phyloP scores from a whole-genome alignment of 2,113 vertebrate species.

The Nothoprocta pentlandii region DNA sequence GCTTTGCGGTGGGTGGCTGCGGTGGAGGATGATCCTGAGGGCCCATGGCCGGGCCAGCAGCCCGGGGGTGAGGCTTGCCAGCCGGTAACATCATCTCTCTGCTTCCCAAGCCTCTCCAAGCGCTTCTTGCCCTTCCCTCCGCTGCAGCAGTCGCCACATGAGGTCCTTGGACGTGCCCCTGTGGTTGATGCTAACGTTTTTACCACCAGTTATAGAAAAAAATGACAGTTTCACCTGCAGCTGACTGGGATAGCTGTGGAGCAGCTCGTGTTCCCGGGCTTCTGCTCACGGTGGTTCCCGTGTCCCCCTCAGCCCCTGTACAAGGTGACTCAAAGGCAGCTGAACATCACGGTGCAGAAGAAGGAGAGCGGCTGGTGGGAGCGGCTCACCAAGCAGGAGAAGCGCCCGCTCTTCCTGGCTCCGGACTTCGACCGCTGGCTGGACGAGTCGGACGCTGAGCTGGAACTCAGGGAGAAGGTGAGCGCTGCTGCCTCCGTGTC shows the following conservation, averaged over 20 bases:
- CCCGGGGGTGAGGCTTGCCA: no score
- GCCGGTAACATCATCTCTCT: neutral
- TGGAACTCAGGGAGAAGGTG: constrained; percentile 93
- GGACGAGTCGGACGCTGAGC: constrained; percentile 95
- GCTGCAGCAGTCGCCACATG: neutral
- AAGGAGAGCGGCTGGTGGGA: constrained; percentile 91
- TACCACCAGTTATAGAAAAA: neutral
- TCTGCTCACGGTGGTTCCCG: neutral
- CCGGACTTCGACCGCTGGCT: constrained; percentile 98
- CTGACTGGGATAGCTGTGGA: no score
- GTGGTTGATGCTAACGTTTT: neutral
- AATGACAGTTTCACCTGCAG: neutral
- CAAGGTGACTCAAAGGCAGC: constrained; percentile 91
- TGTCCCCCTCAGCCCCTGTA: constrained; percentile 77
- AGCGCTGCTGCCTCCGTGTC: neutral
- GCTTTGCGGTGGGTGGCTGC: accelerated
- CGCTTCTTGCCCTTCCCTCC: neutral
- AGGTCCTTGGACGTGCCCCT: neutral
- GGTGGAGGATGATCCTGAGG: neutral
- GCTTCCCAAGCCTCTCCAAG: neutral
- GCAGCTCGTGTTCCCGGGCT: neutral
- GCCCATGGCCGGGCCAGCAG: neutral
- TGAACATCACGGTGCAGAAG: constrained; percentile 91
- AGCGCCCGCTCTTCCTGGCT: constrained; percentile 88
- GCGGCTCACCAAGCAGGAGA: constrained; percentile 88